Percentiles rank a stretch among this genome's conserved stretches.
These are phyloP conservation scores for Podabrus alpinus DNA, from an alignment of 2,888 invertebrate genomes.

Conservation along the genomic window DNA sequence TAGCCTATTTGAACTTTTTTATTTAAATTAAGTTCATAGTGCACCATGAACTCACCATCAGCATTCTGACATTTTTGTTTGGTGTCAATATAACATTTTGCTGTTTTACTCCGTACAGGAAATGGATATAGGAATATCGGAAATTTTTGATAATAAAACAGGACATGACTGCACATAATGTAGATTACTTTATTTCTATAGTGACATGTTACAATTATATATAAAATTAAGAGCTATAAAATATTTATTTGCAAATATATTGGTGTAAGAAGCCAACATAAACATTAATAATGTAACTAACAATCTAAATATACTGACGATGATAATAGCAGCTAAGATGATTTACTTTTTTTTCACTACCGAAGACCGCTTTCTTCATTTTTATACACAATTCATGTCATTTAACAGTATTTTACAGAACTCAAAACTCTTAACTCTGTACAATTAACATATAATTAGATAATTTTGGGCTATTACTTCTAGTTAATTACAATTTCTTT, in stretches of 20 bases:
- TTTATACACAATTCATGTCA: neutral
- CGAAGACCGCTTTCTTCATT: neutral
- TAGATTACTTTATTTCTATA: constrained; percentile 6
- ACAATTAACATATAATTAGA: constrained; percentile 7
- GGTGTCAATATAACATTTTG: too few relatives aligned
- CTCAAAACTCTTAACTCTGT: constrained; percentile 12
- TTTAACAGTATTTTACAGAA: constrained; percentile 12
- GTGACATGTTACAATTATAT: constrained; percentile 9
- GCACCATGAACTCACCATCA: too few relatives aligned
- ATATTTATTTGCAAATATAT: constrained; percentile 1
- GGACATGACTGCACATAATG: neutral
- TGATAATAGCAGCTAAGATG: neutral
- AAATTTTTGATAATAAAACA: neutral
- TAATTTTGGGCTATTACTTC: neutral
- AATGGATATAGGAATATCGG: neutral
- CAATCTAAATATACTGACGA: constrained; percentile 3
- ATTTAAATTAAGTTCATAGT: too few relatives aligned
- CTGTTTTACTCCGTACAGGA: too few relatives aligned
- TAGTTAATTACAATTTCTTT: constrained; percentile 3
- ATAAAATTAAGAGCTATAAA: constrained; percentile 10
- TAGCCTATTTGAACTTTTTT: too few relatives aligned
- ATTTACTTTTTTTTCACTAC: neutral
- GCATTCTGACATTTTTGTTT: too few relatives aligned
- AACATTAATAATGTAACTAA: constrained; percentile 1
- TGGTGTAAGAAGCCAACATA: constrained; percentile 11